Conservation (phyloP, 92 coral and sea anemone species). For the Ricordea florida region DNA sequence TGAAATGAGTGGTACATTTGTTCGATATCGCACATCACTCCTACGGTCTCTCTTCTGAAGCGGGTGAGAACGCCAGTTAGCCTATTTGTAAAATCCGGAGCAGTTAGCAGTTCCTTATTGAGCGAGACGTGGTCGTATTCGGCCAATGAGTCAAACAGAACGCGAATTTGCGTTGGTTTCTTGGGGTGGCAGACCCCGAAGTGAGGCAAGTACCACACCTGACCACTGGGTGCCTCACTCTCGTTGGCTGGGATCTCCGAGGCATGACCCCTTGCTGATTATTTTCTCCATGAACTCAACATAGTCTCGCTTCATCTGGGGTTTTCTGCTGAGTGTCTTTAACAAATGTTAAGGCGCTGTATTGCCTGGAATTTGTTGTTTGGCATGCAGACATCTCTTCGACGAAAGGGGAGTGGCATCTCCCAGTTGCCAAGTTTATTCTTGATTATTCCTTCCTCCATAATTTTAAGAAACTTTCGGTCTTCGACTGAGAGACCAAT, state of each 20-base stretch:
- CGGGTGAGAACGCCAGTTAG: conserved; percentile 25
- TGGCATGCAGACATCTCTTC: too few species aligned
- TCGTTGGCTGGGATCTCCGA: neutral
- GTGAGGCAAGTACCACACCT: neutral
- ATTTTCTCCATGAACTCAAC: conserved; percentile 23
- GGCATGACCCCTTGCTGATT: neutral
- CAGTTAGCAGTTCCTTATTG: neutral
- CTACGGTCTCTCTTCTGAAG: conserved; percentile 16
- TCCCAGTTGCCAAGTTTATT: neutral
- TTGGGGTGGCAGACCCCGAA: neutral
- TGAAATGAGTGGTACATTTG: conserved; percentile 36
- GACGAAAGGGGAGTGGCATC: too few species aligned
- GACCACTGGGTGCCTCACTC: neutral
- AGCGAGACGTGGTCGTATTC: neutral
- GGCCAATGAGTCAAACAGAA: neutral
- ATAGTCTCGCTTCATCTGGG: conserved; percentile 33
- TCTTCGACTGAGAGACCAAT: neutral
- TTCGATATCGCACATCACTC: conserved; percentile 34
- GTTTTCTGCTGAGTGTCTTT: too few species aligned
- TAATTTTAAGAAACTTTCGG: neutral
- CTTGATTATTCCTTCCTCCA: neutral
- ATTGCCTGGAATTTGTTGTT: too few species aligned
- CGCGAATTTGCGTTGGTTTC: neutral
- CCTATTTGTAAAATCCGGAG: conserved; percentile 18
- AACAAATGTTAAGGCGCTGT: too few species aligned